Evolutionary conservation across 2,888 invertebrate genomes (phyloP).

Genomic region (Ommatoiulus sabulosus): DNA sequence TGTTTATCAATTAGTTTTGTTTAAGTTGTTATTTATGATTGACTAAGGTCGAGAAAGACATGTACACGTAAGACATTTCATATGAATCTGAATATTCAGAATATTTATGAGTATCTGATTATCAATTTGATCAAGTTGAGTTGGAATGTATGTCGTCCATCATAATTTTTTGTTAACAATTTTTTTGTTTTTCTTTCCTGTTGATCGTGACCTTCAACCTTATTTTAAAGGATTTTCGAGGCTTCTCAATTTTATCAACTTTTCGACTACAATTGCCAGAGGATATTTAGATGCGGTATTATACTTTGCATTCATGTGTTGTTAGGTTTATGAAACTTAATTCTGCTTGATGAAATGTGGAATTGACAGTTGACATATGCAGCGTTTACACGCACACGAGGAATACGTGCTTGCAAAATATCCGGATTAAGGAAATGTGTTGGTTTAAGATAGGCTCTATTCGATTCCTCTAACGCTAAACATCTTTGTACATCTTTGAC

Average conservation of each 20-base stretch:
- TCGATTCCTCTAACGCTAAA: not conserved
- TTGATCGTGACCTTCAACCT: not conserved
- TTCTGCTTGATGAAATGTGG: constrained; percentile 41
- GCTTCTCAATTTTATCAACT: not conserved
- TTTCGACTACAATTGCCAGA: not conserved
- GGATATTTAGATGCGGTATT: not conserved
- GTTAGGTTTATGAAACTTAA: not conserved
- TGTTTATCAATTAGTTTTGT: not conserved
- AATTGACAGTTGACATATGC: constrained; percentile 8
- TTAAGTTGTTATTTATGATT: no score
- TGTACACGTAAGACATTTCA: no score
- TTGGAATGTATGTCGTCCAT: not conserved
- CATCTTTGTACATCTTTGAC: not conserved
- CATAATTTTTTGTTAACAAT: not conserved
- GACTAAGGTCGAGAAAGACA: no score
- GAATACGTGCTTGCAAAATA: not conserved
- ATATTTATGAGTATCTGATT: no score
- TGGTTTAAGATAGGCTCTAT: no score
- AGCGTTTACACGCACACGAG: not conserved
- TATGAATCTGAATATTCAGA: no score
- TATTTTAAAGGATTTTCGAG: not conserved
- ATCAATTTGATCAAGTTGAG: not conserved
- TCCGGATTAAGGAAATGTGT: not conserved
- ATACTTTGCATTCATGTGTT: not conserved
- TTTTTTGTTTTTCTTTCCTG: not conserved